Evolutionary conservation across 1,140 invertebrate genomes (phyloP).

Genomic region (Aphelenchoides fujianensis): DNA sequence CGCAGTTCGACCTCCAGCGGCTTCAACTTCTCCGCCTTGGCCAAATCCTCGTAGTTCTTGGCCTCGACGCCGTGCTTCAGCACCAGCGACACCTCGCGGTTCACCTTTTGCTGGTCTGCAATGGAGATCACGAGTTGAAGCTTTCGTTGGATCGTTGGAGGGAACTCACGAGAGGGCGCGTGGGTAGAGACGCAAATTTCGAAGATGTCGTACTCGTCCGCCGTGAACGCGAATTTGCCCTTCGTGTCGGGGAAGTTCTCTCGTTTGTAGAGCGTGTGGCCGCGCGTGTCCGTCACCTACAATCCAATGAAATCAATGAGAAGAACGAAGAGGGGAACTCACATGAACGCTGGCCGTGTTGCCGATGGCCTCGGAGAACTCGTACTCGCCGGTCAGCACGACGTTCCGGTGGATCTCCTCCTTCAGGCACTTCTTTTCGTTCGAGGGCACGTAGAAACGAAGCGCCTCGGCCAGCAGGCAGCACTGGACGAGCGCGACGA

Average conservation of each 20-base stretch:
- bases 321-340: slow-evolving; percentile 64
- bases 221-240: slow-evolving; percentile 94
- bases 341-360: slow-evolving; percentile 86
- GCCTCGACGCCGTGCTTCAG: slow-evolving; percentile 94
- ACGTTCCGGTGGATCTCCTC: slow-evolving; percentile 94
- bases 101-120: slow-evolving; percentile 75
- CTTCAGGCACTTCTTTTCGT: slow-evolving; percentile 73
- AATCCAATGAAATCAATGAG: slow-evolving; percentile 43
- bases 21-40: slow-evolving; percentile 84
- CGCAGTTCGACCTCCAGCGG: slow-evolving; percentile 95
- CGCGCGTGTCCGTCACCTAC: slow-evolving; percentile 87
- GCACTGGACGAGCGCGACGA: background rate
- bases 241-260: slow-evolving; percentile 76
- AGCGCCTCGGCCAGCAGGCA: slow-evolving; percentile 18
- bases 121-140: slow-evolving; percentile 54
- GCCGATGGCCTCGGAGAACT: slow-evolving; percentile 77
- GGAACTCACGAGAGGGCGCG: slow-evolving; percentile 73
- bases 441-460: slow-evolving; percentile 48
- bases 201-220: slow-evolving; percentile 91
- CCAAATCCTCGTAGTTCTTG: slow-evolving; percentile 83
- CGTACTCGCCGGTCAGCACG: slow-evolving; percentile 89
- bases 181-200: slow-evolving; percentile 92
- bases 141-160: slow-evolving; percentile 22
- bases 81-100: slow-evolving; percentile 79
- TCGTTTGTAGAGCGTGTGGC: slow-evolving; percentile 83